A percentile compares a stretch with the other conserved stretches of the same genome.
These are phyloP conservation scores for Coregonus ussuriensis DNA, from an alignment of 2,797 vertebrate genomes.

Conservation along the genomic window DNA sequence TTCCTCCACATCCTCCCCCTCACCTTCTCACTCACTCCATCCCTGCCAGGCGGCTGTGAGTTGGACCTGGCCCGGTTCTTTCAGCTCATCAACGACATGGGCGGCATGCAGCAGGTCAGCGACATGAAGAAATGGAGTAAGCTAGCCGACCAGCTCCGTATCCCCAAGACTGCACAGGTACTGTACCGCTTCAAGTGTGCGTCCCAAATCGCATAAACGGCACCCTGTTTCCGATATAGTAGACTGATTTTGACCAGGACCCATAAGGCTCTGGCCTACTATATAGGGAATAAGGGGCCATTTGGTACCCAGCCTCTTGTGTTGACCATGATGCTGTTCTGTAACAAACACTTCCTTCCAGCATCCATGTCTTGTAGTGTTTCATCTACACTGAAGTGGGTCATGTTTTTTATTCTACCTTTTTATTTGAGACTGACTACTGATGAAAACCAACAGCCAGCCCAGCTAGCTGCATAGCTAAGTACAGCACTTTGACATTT, in stretches of 20 bases:
- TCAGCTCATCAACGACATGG: slow-evolving; percentile 98
- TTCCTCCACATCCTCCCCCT: too few species aligned
- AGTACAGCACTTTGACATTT: background rate
- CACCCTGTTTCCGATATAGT: background rate
- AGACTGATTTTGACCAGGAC: background rate
- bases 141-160: slow-evolving; percentile 94
- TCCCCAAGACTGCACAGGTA: slow-evolving; percentile 89
- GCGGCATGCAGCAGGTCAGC: slow-evolving; percentile 99
- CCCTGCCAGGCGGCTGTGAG: slow-evolving; percentile 90
- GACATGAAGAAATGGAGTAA: slow-evolving; percentile 99
- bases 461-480: slow-evolving; percentile 3
- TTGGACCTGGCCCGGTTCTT: slow-evolving; percentile 98
- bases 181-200: background rate
- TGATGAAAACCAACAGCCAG: slow-evolving; percentile 4
- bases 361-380: background rate
- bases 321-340: background rate
- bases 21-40: background rate
- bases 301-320: background rate
- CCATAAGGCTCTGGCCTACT: background rate
- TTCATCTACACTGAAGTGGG: background rate
- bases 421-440: background rate
- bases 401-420: background rate
- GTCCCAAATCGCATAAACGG: background rate
- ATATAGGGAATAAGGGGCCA: background rate
- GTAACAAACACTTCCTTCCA: background rate